These are phyloP conservation scores for Rhimphoctona megacephalus DNA, from an alignment of 2,888 invertebrate genomes.

Conservation along the genomic window DNA sequence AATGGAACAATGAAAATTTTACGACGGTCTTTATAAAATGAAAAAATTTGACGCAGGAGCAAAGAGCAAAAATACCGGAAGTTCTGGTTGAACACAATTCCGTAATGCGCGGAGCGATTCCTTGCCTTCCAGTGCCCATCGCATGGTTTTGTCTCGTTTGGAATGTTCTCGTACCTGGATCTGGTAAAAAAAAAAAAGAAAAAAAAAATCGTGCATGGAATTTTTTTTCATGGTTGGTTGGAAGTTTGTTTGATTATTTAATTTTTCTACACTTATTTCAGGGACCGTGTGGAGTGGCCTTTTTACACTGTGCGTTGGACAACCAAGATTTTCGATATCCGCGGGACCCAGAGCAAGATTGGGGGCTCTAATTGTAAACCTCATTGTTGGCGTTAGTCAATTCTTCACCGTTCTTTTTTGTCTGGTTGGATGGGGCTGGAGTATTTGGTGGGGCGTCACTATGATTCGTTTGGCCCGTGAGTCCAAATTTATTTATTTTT, in stretches of 20 bases:
- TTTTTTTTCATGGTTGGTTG: background rate
- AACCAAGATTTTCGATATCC: constrained; percentile 93
- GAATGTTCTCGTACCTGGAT: constrained; percentile 92
- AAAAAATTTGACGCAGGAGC: constrained; percentile 86
- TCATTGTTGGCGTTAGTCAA: constrained; percentile 94
- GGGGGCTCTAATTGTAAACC: constrained; percentile 94
- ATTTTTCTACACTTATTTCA: constrained; percentile 79
- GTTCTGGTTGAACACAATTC: constrained; percentile 93
- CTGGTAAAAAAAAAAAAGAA: constrained; percentile 86
- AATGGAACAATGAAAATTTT: constrained; percentile 11
- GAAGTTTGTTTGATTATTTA: background rate
- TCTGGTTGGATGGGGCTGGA: constrained; percentile 99
- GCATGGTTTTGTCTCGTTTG: constrained; percentile 95
- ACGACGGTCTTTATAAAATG: background rate
- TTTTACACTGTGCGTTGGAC: constrained; percentile 95
- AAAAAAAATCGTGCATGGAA: background rate
- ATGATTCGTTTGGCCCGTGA: constrained; percentile 96
- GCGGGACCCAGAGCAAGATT: constrained; percentile 92
- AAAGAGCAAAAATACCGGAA: constrained; percentile 90
- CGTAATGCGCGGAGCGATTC: constrained; percentile 96
- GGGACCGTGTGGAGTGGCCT: constrained; percentile 96
- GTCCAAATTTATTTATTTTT: constrained; percentile 80
- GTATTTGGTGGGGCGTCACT: constrained; percentile 98
- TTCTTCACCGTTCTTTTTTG: constrained; percentile 97
- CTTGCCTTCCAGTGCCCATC: constrained; percentile 93